Evolutionary conservation across 2,888 invertebrate genomes (phyloP).

Genomic region (Torymus tubicola): DNA sequence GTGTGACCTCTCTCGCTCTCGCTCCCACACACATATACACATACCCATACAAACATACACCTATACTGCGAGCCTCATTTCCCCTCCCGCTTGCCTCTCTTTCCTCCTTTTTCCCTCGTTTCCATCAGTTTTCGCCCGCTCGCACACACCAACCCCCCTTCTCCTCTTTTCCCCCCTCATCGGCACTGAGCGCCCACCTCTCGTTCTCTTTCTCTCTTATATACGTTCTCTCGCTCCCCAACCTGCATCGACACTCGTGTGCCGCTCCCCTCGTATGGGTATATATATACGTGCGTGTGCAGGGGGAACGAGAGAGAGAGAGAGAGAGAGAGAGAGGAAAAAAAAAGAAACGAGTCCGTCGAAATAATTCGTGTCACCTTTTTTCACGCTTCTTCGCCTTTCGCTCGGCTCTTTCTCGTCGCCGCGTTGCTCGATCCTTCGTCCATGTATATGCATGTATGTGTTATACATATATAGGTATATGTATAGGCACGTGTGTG

Average conservation of each 20-base stretch:
- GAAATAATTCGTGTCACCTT: conserved; percentile 35
- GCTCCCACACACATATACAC: too few relatives aligned
- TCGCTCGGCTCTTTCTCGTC: neutral
- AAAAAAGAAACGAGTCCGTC: neutral
- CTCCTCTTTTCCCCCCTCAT: conserved; percentile 20
- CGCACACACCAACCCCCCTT: conserved; percentile 51
- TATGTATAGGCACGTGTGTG: too few relatives aligned
- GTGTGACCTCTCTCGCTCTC: conserved; percentile 64
- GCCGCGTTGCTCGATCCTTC: neutral
- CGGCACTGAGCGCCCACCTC: conserved; percentile 16
- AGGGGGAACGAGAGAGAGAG: too few relatives aligned
- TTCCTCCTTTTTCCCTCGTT: conserved; percentile 47
- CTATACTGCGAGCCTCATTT: conserved; percentile 17
- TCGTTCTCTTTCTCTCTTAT: neutral
- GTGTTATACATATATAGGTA: too few relatives aligned
- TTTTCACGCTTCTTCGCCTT: conserved; percentile 33
- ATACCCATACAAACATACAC: too few relatives aligned
- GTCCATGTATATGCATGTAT: neutral
- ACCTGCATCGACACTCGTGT: conserved; percentile 18
- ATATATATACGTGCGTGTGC: neutral
- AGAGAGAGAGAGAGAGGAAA: too few relatives aligned
- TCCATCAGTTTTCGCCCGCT: conserved; percentile 36
- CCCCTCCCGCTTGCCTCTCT: conserved; percentile 35
- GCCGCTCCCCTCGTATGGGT: conserved; percentile 17
- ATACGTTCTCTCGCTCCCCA: neutral